A percentile compares a stretch with the other conserved stretches of the same genome.
Conservation (phyloP, 2,113 vertebrate species). For the Sciurus niger region DNA sequence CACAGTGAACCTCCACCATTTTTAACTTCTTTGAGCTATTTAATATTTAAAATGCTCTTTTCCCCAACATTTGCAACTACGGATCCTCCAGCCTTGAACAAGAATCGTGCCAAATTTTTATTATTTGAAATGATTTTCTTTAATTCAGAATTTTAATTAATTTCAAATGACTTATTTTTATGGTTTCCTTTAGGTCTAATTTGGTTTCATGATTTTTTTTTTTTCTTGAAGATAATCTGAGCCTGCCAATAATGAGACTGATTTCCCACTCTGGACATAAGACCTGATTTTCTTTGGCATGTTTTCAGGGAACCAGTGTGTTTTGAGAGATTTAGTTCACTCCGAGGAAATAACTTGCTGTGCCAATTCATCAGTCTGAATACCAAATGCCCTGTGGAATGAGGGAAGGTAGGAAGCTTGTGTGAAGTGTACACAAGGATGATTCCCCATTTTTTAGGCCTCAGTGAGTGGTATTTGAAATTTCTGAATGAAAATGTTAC, state of each 20-base stretch:
- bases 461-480: not conserved
- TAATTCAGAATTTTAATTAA: not conserved
- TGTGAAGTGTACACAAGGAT: fast-evolving
- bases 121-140: not conserved
- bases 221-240: not conserved
- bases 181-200: not conserved
- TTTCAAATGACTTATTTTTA: not conserved
- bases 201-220: constrained; percentile 1
- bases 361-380: not conserved
- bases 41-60: not conserved
- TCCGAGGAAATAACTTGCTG: not conserved
- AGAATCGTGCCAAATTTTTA: not conserved
- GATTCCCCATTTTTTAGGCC: not conserved
- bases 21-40: not conserved
- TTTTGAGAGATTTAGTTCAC: not conserved
- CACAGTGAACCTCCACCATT: not conserved
- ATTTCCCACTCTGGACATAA: not conserved
- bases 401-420: not conserved
- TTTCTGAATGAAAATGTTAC: not conserved
- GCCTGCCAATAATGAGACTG: not conserved
- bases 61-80: not conserved
- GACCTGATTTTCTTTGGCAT: not conserved
- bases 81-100: not conserved
- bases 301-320: not conserved
- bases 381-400: not conserved